Base-by-base conservation (phyloP, 2,797 vertebrate species). In the Helostoma temminkii region DNA sequence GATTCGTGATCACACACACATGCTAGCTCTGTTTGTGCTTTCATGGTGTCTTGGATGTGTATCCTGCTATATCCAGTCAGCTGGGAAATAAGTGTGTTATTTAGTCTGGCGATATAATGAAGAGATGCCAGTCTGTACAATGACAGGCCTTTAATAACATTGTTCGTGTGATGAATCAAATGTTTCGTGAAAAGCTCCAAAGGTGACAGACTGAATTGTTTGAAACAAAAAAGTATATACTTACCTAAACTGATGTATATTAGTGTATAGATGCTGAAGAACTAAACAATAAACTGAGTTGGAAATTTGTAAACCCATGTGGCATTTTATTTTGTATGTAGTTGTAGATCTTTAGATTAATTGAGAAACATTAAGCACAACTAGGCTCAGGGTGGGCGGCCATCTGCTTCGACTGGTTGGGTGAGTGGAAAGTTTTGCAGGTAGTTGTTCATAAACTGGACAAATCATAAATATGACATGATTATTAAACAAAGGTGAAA, bases 11-110 rank as follows among this genome's bases (percentile, higher is more conserved):
- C 18, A 45, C 10, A 36, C 10, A 36, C 39, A 49, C 2, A 7
- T n/a, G 8, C 19, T 41, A 18, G 18, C 26, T 48, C 32, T 43
- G 39, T 21, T n/a, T 30, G 12, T 42, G n/a, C 24, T 24, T 56
- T 22, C 15, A 45, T 1, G 0, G 24, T 24, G 12, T 61, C 37
- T 39, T 46, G 15, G 47, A 26, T 11, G 22, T 45, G 57, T 52
- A 54, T 43, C 46, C 34, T 30, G 3, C 15, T 43, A 16, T 21
- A 4, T 50, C 3, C 4, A 41, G 48, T 43, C 77, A 54, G 21
- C 6, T 41, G 68, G 78, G 58, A 76, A 76, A 80, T 80, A 68
- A 72, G 8, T n/a, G 26, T 37, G 2, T 18, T 41, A 66, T 58
- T 49, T 2, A 43, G 45, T 67, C 22, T 63, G 52, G 26, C 26